Base-by-base conservation (phyloP, 1,140 invertebrate genomes). In the Hermatobates lingyangjiaoensis region DNA sequence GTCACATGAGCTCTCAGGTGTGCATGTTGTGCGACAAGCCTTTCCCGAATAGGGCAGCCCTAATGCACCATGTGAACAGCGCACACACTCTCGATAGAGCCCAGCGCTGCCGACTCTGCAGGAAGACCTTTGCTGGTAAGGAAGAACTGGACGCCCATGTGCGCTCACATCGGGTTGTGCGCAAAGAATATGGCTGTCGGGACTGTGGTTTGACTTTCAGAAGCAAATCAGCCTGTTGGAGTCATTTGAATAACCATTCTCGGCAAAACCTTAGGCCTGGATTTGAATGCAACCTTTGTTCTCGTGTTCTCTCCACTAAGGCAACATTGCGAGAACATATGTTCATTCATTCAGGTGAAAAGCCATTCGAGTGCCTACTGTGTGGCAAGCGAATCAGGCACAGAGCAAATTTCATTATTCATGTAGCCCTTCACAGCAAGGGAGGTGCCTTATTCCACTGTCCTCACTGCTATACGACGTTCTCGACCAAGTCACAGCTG, bases 301-400 rank as follows among this genome's bases (percentile, higher is more conserved):
- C 68, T 0, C 56, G 65, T 0, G 65, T 69, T 0, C 55, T 70
- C 0, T 67, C 68, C 0, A 69, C 67, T 0, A 69, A 66, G 21
- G 54, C 65, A 5, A 61, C 59, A 20, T 63, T 67, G 25, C 53
- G 54, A 47, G 58, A 59, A 48, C 74, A 76, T 55, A 66, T 72
- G 15, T 67, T 73, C 46, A 73, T 74, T n/a, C 74, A 76, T 57
- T 74, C 71, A 0, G 73, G 73, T 10, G 69, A 72, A 54, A 77
- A 72, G 65, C 77, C 69, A 45, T 75, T 68, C 59, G 75, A 70
- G 55, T 75, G 74, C 56, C 67, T 74, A 44, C 63, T 71, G 27
- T 77, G 75, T 57, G 73, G 71, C n/a, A 74, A 56, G 27, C 54
- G 50, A 20, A 60, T 62, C 34, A 46, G 55, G 15, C 59, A 59